These are phyloP conservation scores for Leucophora obtusa DNA, from an alignment of 2,888 invertebrate genomes.

Conservation along the genomic window DNA sequence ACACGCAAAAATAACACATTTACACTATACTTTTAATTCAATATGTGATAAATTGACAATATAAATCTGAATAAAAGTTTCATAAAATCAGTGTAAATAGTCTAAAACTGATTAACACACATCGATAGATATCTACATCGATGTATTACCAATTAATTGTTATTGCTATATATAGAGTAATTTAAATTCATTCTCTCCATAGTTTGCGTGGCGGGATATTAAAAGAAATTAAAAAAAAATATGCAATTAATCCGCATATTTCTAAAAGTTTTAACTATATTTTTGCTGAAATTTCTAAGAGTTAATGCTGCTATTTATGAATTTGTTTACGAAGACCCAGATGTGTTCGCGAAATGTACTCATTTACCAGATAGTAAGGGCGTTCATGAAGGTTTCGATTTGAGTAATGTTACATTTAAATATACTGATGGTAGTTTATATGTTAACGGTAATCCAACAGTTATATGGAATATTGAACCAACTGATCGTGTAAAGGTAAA, in stretches of 20 bases:
- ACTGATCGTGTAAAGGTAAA: conserved; percentile 8
- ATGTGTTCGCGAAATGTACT: background rate
- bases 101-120: too few species aligned
- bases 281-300: background rate
- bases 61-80: too few species aligned
- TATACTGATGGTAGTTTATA: background rate
- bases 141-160: too few species aligned
- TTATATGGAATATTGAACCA: conserved; percentile 1
- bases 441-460: background rate
- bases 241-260: background rate
- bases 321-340: background rate
- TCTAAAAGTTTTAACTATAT: background rate
- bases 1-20: too few species aligned
- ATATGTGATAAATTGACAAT: too few species aligned
- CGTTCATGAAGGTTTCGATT: background rate
- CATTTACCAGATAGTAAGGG: background rate
- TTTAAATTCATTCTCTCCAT: too few species aligned
- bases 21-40: too few species aligned
- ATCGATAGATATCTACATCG: too few species aligned
- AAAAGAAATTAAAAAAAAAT: too few species aligned
- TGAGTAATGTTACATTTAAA: background rate
- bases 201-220: too few species aligned
- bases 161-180: too few species aligned
- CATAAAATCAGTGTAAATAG: too few species aligned
- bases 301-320: background rate